phyloP scores from a whole-genome alignment of 1,140 invertebrate genomes.

The Drosophila albomicans region DNA sequence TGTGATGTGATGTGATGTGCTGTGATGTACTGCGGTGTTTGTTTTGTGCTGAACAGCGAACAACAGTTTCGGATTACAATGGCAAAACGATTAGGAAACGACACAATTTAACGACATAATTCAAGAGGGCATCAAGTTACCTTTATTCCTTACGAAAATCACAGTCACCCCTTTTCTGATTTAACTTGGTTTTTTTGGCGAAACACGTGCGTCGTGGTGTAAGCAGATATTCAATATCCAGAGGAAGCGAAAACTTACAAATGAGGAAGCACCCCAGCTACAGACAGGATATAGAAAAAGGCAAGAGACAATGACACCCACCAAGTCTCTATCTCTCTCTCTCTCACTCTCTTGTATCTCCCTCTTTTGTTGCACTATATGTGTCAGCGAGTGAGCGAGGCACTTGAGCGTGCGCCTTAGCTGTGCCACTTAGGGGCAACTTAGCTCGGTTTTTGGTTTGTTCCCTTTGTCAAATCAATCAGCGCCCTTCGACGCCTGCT shows the following conservation, averaged over 20 bases:
- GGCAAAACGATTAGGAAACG: constrained; percentile 78
- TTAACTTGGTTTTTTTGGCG: background rate
- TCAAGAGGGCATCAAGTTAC: constrained; percentile 81
- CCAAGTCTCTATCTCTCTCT: constrained; percentile 6
- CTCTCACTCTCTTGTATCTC: background rate
- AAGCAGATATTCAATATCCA: constrained; percentile 80
- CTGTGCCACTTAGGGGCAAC: constrained; percentile 71
- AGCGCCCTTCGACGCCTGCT: constrained; percentile 28
- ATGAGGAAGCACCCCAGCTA: constrained; percentile 65
- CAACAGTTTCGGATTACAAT: constrained; percentile 61
- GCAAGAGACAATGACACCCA: constrained; percentile 58
- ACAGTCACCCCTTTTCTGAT: constrained; percentile 52
- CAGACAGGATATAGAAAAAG: constrained; percentile 65
- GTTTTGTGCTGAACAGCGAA: constrained; percentile 40
- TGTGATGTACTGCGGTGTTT: constrained; percentile 54
- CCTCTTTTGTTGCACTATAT: constrained; percentile 46
- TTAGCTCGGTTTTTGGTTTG: constrained; percentile 35
- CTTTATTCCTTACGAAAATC: constrained; percentile 23
- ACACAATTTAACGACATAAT: constrained; percentile 84
- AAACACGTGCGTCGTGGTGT: constrained; percentile 58
- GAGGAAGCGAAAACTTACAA: constrained; percentile 83
- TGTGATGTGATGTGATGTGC: too few relatives aligned
- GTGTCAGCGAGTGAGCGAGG: constrained; percentile 54
- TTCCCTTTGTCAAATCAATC: constrained; percentile 63
- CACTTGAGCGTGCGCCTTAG: constrained; percentile 66